Evolutionary conservation across 2,888 invertebrate genomes (phyloP), one percentile per base, ranked within the genome.

Genomic region (Biston betularia): DNA sequence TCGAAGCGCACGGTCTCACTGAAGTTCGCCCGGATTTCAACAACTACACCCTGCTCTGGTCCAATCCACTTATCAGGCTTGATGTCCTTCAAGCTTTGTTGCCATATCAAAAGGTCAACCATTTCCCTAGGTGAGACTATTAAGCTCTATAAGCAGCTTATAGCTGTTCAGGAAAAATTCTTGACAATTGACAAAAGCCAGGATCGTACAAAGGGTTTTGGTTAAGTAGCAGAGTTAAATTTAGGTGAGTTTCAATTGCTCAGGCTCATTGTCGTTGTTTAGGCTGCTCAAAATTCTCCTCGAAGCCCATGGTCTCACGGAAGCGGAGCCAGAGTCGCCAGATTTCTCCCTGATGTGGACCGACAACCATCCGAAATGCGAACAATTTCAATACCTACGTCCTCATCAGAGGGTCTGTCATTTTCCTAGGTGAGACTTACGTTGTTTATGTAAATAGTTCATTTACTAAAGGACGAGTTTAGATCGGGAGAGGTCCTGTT

Each of bases 261-360:
- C 46, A 58, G 63, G 46, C 53, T 42, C 14, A 24, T 59, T 64
- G 42, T 64, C 49, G 54, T 65, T 60, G 44, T 50, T 42, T 72
- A 72, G 72, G 72, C 65, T 79, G 60, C 50, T 78, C 70, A 73
- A 65, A 59, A 14, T 52, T 10, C 64, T 80, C 56, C 75, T 85
- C 40, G 71, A 81, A 0, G 79, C 77, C 12, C 84, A 84, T 71
- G 85, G 84, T 6, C 68, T 84, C 54, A 0, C 49, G 15, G 72
- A 77, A 66, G 78, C 71, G 5, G 55, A 59, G 0, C 58, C 53
- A 12, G 65, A 71, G 5, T 59, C 68, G 50, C 38, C 60, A 5
- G 10, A 53, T 6, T 85, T 81, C 80, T 72, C 68, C 34, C 75
- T 85, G 9, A 68, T 76, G 72, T 84, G 84, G 82, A 78, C 82